Conservation (phyloP, 53 echinoderm and acorn worm species). For the Arbacia lixula region DNA sequence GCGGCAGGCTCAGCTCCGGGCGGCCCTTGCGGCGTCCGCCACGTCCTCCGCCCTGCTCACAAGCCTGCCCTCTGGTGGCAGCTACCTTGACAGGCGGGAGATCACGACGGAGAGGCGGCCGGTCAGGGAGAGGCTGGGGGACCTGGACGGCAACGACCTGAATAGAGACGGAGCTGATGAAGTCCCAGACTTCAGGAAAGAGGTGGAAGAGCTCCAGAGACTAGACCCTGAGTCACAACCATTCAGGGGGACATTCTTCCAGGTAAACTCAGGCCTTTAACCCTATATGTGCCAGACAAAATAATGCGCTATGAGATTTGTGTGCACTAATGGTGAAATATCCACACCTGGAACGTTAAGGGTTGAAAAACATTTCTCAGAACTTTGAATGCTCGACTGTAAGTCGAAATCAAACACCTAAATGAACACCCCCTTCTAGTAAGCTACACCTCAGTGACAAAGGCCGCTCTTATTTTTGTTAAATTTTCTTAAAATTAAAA, state of each 20-base stretch:
- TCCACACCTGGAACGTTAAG: too few relatives aligned
- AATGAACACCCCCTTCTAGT: too few relatives aligned
- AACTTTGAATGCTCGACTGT: too few relatives aligned
- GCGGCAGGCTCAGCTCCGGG: slow-evolving; percentile 6
- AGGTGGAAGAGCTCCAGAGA: slow-evolving; percentile 51
- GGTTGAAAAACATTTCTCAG: too few relatives aligned
- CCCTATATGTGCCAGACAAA: too few relatives aligned
- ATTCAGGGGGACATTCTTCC: background rate
- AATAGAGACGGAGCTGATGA: slow-evolving; percentile 29
- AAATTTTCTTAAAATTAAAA: too few relatives aligned
- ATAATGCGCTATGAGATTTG: too few relatives aligned
- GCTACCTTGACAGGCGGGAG: slow-evolving; percentile 15
- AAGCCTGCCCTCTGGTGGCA: background rate
- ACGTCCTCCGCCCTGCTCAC: slow-evolving; percentile 16
- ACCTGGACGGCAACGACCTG: slow-evolving; percentile 8
- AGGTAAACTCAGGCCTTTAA: too few relatives aligned
- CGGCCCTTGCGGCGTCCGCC: slow-evolving; percentile 18
- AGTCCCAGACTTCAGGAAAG: slow-evolving; percentile 66
- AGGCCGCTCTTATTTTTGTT: too few relatives aligned
- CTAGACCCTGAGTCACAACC: slow-evolving; percentile 41
- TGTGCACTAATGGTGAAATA: too few relatives aligned
- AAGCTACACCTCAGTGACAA: too few relatives aligned
- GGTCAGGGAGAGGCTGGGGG: slow-evolving; percentile 81
- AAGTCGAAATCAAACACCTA: too few relatives aligned
- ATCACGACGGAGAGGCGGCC: slow-evolving; percentile 69